Percentiles rank a stretch among this genome's conserved stretches.
phyloP scores from a whole-genome alignment of 1,140 invertebrate species.

The Eupristina koningsbergeri region DNA sequence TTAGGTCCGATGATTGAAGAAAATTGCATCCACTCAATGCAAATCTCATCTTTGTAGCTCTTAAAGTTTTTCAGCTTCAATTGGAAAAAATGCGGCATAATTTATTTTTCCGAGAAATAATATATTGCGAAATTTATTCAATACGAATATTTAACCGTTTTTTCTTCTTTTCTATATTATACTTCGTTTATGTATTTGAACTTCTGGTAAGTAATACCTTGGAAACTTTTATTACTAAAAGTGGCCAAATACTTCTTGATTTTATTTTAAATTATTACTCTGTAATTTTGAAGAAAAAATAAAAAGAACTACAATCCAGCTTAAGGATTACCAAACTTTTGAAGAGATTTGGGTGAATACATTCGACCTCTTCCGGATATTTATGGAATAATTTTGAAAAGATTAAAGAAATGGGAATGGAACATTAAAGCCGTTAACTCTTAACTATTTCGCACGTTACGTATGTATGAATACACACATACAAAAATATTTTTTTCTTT shows the following conservation, averaged over 20 bases:
- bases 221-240: no score
- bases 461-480: no score
- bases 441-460: no score
- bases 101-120: neutral
- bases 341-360: neutral
- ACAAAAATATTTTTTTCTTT: no score
- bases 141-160: no score
- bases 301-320: neutral
- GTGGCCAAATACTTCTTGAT: no score
- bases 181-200: no score
- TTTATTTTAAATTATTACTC: neutral
- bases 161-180: no score
- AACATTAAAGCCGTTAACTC: neutral
- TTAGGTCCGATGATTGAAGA: slow-evolving; percentile 23
- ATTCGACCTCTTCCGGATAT: neutral
- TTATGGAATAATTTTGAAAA: neutral
- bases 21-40: slow-evolving; percentile 61
- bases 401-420: neutral
- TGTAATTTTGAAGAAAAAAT: neutral
- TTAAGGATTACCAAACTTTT: neutral
- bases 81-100: slow-evolving; percentile 1
- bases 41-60: slow-evolving; percentile 10
- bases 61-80: slow-evolving; percentile 45
- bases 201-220: no score
- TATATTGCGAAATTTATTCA: neutral